These are phyloP conservation scores for Hololepta plana DNA, from an alignment of 2,888 invertebrate genomes.

Conservation along the genomic window DNA sequence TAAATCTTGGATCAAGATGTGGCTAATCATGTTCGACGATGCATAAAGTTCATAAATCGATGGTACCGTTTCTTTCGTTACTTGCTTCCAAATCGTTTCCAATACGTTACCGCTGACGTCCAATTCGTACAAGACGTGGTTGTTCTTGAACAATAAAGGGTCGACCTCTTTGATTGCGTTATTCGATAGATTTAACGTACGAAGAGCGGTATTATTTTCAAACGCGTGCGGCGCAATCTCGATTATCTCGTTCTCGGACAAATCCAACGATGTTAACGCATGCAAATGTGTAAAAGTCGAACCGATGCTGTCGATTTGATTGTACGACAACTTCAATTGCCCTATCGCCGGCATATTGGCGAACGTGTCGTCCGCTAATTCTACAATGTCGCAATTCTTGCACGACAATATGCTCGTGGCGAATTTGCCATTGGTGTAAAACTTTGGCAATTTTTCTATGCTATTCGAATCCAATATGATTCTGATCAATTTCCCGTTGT, in stretches of 20 bases:
- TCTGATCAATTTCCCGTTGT: slow-evolving; percentile 48
- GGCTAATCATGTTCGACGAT: slow-evolving; percentile 38
- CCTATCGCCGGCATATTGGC: slow-evolving; percentile 52
- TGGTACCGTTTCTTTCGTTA: slow-evolving; percentile 13
- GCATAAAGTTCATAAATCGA: slow-evolving; percentile 30
- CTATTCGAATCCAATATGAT: slow-evolving; percentile 53
- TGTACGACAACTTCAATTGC: slow-evolving; percentile 46
- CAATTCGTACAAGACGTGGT: slow-evolving; percentile 41
- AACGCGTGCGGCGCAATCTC: slow-evolving; percentile 44
- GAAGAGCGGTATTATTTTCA: slow-evolving; percentile 44
- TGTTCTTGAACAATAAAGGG: slow-evolving; percentile 43
- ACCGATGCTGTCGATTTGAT: no score
- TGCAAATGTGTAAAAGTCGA: slow-evolving; percentile 35
- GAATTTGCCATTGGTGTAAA: slow-evolving; percentile 27
- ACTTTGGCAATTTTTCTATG: slow-evolving; percentile 44
- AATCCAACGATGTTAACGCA: slow-evolving; percentile 47
- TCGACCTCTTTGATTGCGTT: slow-evolving; percentile 51
- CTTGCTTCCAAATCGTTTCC: slow-evolving; percentile 25
- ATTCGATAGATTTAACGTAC: slow-evolving; percentile 47
- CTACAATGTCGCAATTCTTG: slow-evolving; percentile 50
- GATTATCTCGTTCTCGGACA: slow-evolving; percentile 50
- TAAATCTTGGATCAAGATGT: slow-evolving; percentile 38
- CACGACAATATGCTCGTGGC: slow-evolving; percentile 49
- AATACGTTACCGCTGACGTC: slow-evolving; percentile 54
- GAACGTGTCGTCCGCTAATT: slow-evolving; percentile 43